Evolutionary conservation across 2,113 vertebrate species (phyloP).

Genomic region (Axis porcinus): DNA sequence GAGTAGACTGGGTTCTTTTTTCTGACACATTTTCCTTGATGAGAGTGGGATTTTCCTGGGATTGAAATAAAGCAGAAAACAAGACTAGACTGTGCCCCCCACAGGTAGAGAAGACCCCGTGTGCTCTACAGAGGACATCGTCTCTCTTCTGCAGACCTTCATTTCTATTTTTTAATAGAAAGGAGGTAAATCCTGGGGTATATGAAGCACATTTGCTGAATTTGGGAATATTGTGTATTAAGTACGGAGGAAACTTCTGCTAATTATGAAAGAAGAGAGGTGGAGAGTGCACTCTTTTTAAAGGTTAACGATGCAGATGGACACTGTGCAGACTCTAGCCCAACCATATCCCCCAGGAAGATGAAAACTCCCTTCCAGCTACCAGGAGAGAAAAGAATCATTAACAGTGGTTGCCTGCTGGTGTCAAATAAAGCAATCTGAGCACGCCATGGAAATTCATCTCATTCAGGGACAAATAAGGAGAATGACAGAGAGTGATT

Average conservation of each 20-base stretch:
- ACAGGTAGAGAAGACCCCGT: not conserved
- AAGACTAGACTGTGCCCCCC: not conserved
- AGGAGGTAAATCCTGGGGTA: not conserved
- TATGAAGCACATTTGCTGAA: not conserved
- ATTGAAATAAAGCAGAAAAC: not conserved
- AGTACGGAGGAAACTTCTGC: not conserved
- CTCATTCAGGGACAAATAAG: conserved; percentile 46
- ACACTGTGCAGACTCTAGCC: not conserved
- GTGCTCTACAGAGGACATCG: not conserved
- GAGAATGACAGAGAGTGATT: conserved; percentile 17
- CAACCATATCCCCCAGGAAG: not conserved
- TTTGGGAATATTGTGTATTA: not conserved
- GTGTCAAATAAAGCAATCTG: conserved; percentile 13
- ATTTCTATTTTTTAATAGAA: not conserved
- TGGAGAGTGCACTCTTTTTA: not conserved
- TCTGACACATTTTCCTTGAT: not conserved
- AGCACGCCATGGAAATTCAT: not conserved
- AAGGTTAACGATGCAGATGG: not conserved
- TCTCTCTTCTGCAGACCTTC: not conserved
- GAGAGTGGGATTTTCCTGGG: not conserved
- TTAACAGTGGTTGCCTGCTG: not conserved
- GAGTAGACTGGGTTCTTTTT: not conserved
- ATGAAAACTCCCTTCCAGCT: not conserved
- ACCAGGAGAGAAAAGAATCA: not conserved
- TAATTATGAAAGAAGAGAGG: not conserved